Evolutionary conservation across 92 coral and sea anemone species (phyloP).

Genomic region (Siderastrea siderea): DNA sequence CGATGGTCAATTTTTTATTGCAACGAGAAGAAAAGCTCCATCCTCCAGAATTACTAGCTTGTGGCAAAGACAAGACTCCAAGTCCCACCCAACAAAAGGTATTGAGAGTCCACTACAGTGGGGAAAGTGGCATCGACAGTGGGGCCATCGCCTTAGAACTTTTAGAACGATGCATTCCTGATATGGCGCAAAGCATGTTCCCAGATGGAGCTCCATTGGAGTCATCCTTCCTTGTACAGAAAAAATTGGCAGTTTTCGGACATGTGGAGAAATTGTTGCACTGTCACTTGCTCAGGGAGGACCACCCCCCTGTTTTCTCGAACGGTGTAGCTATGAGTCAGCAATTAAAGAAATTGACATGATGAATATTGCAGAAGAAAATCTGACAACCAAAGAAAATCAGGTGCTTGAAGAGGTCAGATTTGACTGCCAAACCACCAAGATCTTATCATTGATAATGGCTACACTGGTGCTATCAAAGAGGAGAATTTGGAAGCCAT

Average conservation of each 20-base stretch:
- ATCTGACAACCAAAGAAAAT: slow-evolving; percentile 57
- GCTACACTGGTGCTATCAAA: slow-evolving; percentile 65
- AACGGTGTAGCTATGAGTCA: slow-evolving; percentile 36
- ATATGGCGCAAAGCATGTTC: slow-evolving; percentile 54
- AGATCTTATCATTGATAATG: slow-evolving; percentile 65
- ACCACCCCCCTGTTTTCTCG: slow-evolving; percentile 68
- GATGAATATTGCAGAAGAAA: slow-evolving; percentile 49
- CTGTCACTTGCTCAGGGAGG: slow-evolving; percentile 69
- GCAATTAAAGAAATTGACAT: slow-evolving; percentile 64
- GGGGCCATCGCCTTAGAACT: slow-evolving; percentile 68
- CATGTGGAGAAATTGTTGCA: slow-evolving; percentile 60
- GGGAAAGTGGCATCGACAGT: slow-evolving; percentile 68
- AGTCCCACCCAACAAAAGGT: slow-evolving; percentile 53
- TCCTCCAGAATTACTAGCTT: slow-evolving; percentile 56
- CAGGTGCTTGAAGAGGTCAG: slow-evolving; percentile 57
- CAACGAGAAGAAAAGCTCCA: slow-evolving; percentile 56
- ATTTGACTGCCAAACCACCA: slow-evolving; percentile 59
- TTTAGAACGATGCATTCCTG: slow-evolving; percentile 44
- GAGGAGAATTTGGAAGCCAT: slow-evolving; percentile 55
- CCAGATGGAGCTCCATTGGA: slow-evolving; percentile 65
- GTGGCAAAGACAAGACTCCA: slow-evolving; percentile 69
- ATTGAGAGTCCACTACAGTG: slow-evolving; percentile 52
- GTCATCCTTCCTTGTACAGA: slow-evolving; percentile 54
- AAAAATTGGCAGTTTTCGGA: slow-evolving; percentile 65
- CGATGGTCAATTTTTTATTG: slow-evolving; percentile 42